Conservation (phyloP, 2,888 invertebrate genomes). For the Phalangium opilio region DNA sequence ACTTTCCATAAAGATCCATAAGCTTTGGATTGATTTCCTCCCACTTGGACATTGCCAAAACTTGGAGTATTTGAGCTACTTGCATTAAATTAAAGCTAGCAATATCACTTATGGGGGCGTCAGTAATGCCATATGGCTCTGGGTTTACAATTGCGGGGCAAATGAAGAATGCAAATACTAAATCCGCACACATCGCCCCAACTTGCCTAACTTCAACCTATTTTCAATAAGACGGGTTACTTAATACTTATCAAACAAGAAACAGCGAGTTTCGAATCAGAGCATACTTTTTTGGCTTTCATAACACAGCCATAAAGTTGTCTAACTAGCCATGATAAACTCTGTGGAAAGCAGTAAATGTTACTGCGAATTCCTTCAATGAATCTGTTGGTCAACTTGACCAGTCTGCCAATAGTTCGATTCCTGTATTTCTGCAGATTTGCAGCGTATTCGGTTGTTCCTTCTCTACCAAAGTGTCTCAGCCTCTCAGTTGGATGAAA, state of each 20-base stretch:
- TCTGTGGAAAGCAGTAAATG: constrained; percentile 78
- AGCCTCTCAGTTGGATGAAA: constrained; percentile 43
- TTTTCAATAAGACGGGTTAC: not conserved
- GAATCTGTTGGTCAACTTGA: constrained; percentile 61
- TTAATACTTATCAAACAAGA: not conserved
- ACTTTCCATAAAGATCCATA: constrained; percentile 58
- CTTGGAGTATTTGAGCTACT: constrained; percentile 81
- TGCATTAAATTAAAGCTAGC: constrained; percentile 62
- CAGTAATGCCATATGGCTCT: constrained; percentile 75
- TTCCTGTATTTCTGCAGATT: constrained; percentile 62
- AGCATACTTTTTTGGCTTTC: constrained; percentile 37
- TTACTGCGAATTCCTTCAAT: constrained; percentile 64
- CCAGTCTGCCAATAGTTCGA: constrained; percentile 61
- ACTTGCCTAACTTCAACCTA: constrained; percentile 35
- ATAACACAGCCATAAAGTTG: constrained; percentile 57
- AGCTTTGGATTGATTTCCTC: constrained; percentile 59
- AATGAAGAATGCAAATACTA: constrained; percentile 82
- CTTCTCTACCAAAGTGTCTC: constrained; percentile 61
- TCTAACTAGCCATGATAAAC: constrained; percentile 75
- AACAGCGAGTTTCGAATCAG: no score
- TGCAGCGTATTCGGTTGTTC: constrained; percentile 51
- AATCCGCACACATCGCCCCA: constrained; percentile 64
- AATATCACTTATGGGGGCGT: constrained; percentile 66
- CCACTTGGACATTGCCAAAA: constrained; percentile 67
- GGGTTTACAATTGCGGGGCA: constrained; percentile 95